Base-by-base conservation (phyloP, 2,797 vertebrate genomes). In the Hybognathus amarus region DNA sequence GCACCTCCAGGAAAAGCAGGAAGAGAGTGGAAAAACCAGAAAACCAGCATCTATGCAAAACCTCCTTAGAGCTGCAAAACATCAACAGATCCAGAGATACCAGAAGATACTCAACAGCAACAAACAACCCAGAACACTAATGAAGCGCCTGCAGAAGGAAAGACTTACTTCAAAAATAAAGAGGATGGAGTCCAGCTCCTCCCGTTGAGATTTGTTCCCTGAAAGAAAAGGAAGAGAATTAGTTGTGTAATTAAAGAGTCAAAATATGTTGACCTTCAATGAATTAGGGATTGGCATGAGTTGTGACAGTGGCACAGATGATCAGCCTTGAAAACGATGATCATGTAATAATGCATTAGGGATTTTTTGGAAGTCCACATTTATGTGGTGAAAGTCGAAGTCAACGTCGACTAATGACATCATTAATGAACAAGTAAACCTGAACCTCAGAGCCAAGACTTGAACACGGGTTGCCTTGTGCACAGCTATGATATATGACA, bases 181-280 rank as follows among this genome's bases (percentile, higher is more conserved):
- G 91, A 99, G 97, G 91, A 99, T 96, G 86, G 97, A 99, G 96
- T 99, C 98, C 97, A 99, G 97, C 96, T 99, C 98, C 95, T 99
- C 98, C 95, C 97, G 96, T 91, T 98, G 98, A 87, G 98, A 98
- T 92, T 98, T 99, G 96, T 97, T 99, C 94, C 97, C 98, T 99
- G 92, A 73, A 96, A 96, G 33, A 88, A 36, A 45, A 85, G 84
- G 9, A 5, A 74, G 2, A 79, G 4, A 42, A 71, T 75, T 24
- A 80, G 71, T 70, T 73, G 10, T 30, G 24, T 33, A 1, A 70
- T 68, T 45, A 30, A 36, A 77, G 50, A 50, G 38, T 18, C 5
- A 24, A 1, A 68, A 36, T 2, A 42, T 24, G 12, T 15, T 69
- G 67, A 17, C n/a, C 38, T 13, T n/a, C 22, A 68, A 42, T 42